Evolutionary conservation across 2,113 vertebrate species (phyloP), one percentile per base, ranked within the genome.

Genomic region (Lathamus discolor): DNA sequence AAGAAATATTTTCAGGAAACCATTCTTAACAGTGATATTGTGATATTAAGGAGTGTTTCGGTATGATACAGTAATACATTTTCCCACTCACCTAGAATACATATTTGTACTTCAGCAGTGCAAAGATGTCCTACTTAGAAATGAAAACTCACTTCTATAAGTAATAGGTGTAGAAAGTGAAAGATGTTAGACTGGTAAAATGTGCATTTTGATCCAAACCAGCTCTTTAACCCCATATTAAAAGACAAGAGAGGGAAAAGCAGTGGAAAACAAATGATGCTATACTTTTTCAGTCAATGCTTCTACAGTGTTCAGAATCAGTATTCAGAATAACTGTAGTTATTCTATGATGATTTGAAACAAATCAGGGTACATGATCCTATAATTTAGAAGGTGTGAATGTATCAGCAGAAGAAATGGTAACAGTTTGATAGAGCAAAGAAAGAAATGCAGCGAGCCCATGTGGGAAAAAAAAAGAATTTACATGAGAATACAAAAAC

Each of bases 1-100:
- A 94, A 46, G 33, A 91, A 95, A 80, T 7, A 86, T 85, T 90
- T 88, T 75, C 73, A 90, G 55, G 73, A 86, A 92, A 27, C 5
- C 23, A 43, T 75, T 86, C 86, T 78, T 82, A 84, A 46, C 49
- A 73, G 14, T 55, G 72, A 28, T 76, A 20, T 89, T 91, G 14
- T 55, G 72, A 28, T 76, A 20, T 91, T 91, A 92, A 59, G 15
- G 9, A 17, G 6, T 66, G n/a, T 43, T 87, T 75, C 57, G 20
- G 25, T 75, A 31, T 8, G 22, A 62, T 9, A 83, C 29, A 89
- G 39, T 1, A 4, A 84, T 61, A 76, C 17, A 17, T 46, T 54
- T 88, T 75, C 25, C 49, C 31, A 44, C 11, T 73, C 70, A 83
- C 31, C 41, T 31, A 43, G 78, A 37, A 41, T 51, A 57, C 1